Conservation (phyloP, 2,888 invertebrate species). For the Tromatobia lineatoria region DNA sequence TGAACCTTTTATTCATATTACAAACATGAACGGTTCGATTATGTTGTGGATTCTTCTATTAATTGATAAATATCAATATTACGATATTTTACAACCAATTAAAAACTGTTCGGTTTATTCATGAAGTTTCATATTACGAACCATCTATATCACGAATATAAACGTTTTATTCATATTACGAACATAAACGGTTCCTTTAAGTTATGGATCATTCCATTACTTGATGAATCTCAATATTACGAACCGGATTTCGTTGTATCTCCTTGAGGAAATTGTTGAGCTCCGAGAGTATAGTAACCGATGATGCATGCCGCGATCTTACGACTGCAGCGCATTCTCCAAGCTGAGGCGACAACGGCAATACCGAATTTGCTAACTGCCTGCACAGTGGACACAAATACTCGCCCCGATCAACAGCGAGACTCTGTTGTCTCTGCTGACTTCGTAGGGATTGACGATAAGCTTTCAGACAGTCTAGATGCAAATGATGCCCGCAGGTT, state of each 20-base stretch:
- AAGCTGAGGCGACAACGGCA: constrained; percentile 92
- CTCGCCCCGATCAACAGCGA: constrained; percentile 93
- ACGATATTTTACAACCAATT: too few species aligned
- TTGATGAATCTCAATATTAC: too few species aligned
- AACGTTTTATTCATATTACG: too few species aligned
- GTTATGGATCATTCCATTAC: too few species aligned
- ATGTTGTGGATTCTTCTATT: too few species aligned
- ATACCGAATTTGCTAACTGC: constrained; percentile 95
- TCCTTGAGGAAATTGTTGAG: constrained; percentile 89
- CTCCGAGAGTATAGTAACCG: constrained; percentile 86
- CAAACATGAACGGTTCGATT: too few species aligned
- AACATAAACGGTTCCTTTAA: too few species aligned
- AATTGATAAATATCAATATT: too few species aligned
- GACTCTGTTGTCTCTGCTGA: constrained; percentile 91
- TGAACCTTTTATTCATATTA: too few species aligned
- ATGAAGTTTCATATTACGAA: too few species aligned
- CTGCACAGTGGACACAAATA: constrained; percentile 98
- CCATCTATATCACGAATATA: too few species aligned
- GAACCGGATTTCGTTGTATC: constrained; percentile 89
- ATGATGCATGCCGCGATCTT: constrained; percentile 87
- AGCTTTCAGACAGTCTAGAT: constrained; percentile 96
- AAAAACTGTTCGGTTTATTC: too few species aligned
- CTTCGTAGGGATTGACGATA: constrained; percentile 95
- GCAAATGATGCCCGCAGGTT: constrained; percentile 98
- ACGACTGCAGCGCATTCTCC: constrained; percentile 89